Conservation (phyloP, 2,113 vertebrate species). For the Anarrhichthys ocellatus region DNA sequence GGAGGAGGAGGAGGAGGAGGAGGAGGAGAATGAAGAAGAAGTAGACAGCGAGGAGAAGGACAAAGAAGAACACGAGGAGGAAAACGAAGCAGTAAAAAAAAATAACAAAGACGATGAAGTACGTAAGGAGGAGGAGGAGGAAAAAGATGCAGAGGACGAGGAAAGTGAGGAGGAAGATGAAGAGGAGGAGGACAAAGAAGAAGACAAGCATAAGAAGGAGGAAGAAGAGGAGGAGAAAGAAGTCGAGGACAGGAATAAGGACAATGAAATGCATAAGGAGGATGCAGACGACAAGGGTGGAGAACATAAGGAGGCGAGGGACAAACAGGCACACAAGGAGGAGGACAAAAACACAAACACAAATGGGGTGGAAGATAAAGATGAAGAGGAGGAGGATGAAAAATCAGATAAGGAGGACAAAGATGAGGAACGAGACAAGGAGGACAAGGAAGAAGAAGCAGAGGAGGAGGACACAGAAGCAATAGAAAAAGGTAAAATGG, state of each 20-base stretch:
- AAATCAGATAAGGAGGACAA: neutral
- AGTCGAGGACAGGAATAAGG: neutral
- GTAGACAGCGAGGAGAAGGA: rapidly evolving
- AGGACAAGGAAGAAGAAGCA: neutral
- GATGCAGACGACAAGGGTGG: neutral
- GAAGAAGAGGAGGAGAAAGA: neutral
- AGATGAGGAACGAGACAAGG: neutral
- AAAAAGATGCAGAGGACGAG: neutral
- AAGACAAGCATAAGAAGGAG: neutral
- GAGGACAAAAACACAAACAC: neutral
- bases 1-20: neutral
- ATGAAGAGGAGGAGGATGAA: neutral
- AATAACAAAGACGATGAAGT: rapidly evolving
- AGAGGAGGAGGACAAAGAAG: neutral
- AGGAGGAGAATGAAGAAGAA: neutral
- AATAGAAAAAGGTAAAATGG: neutral
- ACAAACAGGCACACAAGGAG: neutral
- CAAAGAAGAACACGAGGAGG: neutral
- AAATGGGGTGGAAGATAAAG: neutral
- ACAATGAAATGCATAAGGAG: neutral
- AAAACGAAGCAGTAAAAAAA: neutral
- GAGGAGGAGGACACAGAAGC: neutral
- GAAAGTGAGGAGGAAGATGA: neutral
- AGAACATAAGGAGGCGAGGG: neutral
- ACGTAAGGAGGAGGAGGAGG: neutral